Base-by-base conservation (phyloP, 2,113 vertebrate genomes). In the Procapra przewalskii region DNA sequence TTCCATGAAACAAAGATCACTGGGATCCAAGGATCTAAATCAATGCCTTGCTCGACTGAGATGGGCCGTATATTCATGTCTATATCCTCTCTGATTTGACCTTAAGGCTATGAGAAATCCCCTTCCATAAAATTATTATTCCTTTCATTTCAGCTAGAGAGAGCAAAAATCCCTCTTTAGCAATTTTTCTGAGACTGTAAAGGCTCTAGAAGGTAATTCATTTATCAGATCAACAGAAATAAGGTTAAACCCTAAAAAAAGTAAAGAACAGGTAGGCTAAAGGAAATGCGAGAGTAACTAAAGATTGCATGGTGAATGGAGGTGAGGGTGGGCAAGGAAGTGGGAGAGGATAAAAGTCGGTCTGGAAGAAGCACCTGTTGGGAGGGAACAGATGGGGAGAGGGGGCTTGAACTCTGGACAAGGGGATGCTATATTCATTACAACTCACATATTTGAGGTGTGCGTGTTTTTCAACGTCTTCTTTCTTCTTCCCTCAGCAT, bases 401-500 rank as follows among this genome's bases (percentile, higher is more conserved):
- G 12, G 27, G 1, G 8, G 21, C 27, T 60, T 60, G 25, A 1
- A 2, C 43, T 21, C 67, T 52, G 23, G 21, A n/a, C 83, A 29
- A 71, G 6, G 11, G 4, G 15, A 23, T 12, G 25, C 54, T 77
- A 0, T 15, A 17, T 33, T 82, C 11, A 62, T 59, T 40, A 17
- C 4, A 36, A 9, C 27, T 81, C 48, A 23, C 23, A 48, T 62
- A 40, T 92, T 92, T 94, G 33, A 16, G 79, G 17, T 89, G 0
- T 93, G 3, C 23, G 17, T 95, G 21, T 14, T 95, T 9, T 31
- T 94, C 43, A 62, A 3, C 10, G 11, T 91, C 67, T 88, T 95
- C 94, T 62, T 93, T 84, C 13, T 88, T 95, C 0, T 75, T 14
- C 45, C 91, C 82, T 91, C 85, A 99, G 99, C 80, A 99, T 99